phyloP scores from a whole-genome alignment of 2,888 invertebrate species.

The Petrolisthes manimaculis region DNA sequence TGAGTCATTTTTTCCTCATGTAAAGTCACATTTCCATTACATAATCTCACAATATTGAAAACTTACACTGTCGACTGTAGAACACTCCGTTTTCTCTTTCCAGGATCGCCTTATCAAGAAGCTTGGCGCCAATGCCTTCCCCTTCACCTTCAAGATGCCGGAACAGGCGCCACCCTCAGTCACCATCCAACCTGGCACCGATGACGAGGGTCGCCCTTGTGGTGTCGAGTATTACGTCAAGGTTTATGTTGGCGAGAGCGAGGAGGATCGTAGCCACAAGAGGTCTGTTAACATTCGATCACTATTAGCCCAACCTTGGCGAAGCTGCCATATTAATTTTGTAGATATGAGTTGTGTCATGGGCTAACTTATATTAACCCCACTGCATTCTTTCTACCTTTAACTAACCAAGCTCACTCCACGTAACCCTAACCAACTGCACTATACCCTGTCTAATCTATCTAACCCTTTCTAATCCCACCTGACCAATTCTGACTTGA shows the following conservation, averaged over 20 bases:
- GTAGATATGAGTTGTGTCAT: neutral
- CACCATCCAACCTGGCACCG: conserved; percentile 86
- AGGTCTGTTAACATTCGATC: conserved; percentile 71
- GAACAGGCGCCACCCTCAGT: conserved; percentile 91
- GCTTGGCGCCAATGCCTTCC: conserved; percentile 85
- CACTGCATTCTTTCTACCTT: too few species aligned
- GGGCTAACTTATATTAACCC: too few species aligned
- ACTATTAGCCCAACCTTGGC: too few species aligned
- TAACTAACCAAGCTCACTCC: too few species aligned
- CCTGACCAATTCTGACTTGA: neutral
- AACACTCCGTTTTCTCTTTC: conserved; percentile 70
- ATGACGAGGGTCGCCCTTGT: conserved; percentile 90
- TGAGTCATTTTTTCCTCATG: too few species aligned
- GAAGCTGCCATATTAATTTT: neutral
- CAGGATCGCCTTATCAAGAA: conserved; percentile 86
- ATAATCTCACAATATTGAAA: too few species aligned
- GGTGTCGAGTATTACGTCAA: conserved; percentile 93
- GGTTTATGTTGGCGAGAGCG: conserved; percentile 85
- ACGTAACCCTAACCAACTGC: neutral
- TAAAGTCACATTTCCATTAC: too few species aligned
- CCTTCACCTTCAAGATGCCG: conserved; percentile 86
- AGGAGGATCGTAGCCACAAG: conserved; percentile 84
- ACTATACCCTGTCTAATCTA: neutral
- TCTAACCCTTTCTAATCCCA: neutral
- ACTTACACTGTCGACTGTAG: too few species aligned